Base-by-base conservation (phyloP, 1,140 invertebrate species). In the Dreissena polymorpha region DNA sequence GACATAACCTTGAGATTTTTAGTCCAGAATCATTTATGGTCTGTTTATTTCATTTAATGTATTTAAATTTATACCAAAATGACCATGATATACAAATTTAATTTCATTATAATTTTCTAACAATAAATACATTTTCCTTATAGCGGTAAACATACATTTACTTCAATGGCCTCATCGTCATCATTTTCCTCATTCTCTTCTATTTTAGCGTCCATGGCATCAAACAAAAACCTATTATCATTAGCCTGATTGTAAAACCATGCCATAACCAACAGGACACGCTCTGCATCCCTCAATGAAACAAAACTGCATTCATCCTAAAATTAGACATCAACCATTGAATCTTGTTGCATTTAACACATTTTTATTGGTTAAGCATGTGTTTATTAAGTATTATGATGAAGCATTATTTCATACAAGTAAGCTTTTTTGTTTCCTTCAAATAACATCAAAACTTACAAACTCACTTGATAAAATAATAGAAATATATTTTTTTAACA, bases 251-350 rank as follows among this genome's bases (percentile, higher is more conserved):
- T 2, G 29, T 75, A 75, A 72, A 89, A 87, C 90, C 90, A 91
- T 16, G 67, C 65, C 84, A 87, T 86, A 10, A 90, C 89, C 13
- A 77, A 78, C 39, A 91, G 76, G 5, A 78, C 78, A 29, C 90
- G 64, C 21, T 89, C 88, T 14, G 90, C 90, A 79, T 91, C 90
- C 27, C 91, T 75, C 27, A 91, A 71, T 79, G 89, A 91, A 12
- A 91, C 91, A 86, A 91, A 91, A 78, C 91, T 90, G 85, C 89
- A 90, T 78, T 91, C 90, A 84, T 91, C 88, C 86, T 89, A 73
- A 1, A 86, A 81, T 76, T 27, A 75, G 13, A 70, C n/a, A 39
- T 27, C n/a, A 70, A 21, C 49, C 49, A 29, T 29, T 39, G 21
- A 21, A 16, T n/a, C 16, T 3, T 39, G 29, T 8, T 27, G 16